Percentiles rank a stretch among this genome's conserved stretches.
Conservation (phyloP, 2,797 vertebrate species). For the Poeciliopsis infans region DNA sequence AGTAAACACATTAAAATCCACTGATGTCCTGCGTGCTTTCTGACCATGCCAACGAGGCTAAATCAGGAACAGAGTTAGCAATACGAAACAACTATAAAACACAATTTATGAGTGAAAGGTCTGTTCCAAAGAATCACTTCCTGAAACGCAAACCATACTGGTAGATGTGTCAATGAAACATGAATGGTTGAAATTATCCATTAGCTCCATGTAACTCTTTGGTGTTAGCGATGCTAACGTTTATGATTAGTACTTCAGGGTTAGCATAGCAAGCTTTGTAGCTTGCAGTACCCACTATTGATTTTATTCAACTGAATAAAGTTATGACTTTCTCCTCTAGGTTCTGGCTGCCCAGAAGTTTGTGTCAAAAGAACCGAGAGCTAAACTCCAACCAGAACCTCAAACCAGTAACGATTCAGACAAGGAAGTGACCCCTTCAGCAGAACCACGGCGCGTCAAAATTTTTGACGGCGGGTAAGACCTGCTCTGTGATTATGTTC, state of each 20-base stretch:
- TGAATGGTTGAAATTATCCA: not conserved
- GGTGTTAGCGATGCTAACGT: not conserved
- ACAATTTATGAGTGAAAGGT: too few relatives aligned
- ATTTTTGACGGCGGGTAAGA: slow-evolving; percentile 99
- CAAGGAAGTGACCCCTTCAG: slow-evolving; percentile 88
- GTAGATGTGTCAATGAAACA: not conserved
- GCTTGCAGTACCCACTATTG: not conserved
- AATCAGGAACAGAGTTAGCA: not conserved
- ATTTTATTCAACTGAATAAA: not conserved
- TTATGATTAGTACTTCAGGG: not conserved
- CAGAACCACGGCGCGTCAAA: slow-evolving; percentile 94
- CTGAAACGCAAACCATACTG: not conserved
- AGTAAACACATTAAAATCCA: not conserved
- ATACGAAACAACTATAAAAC: not conserved
- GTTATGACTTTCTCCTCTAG: slow-evolving; percentile 52
- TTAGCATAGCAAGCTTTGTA: not conserved
- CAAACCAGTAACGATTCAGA: slow-evolving; percentile 88
- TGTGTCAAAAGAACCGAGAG: slow-evolving; percentile 82
- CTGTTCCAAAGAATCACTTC: not conserved
- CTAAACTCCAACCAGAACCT: slow-evolving; percentile 87
- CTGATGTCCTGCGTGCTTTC: not conserved
- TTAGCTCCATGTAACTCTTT: not conserved
- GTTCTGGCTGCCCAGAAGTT: slow-evolving; percentile 84
- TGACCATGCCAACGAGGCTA: not conserved
- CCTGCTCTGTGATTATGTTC: not conserved